Base-by-base conservation (phyloP, 2,888 invertebrate genomes). In the Ophion ventricosus region DNA sequence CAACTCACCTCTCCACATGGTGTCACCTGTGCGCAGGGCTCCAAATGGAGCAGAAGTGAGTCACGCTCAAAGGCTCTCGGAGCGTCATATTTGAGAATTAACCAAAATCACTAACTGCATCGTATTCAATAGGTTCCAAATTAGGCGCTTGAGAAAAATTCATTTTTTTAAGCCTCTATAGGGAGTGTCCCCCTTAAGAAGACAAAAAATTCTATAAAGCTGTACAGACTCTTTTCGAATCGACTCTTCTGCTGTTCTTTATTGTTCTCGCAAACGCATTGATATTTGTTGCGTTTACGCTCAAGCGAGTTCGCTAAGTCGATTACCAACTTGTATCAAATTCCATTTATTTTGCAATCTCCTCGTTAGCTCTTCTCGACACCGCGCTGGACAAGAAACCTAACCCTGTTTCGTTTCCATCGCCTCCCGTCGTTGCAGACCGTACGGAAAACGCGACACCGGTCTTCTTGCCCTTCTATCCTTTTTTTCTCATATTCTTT, bases 281-380 rank as follows among this genome's bases (percentile, higher is more conserved):
- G 66, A 43, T 69, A 49, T 63, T 11, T 14, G 56, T 72, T 57
- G 57, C 29, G 35, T 57, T 74, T 29, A 43, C 57, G 49, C 11
- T 10, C 57, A 43, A 54, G 70, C 35, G 67, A 84, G 73, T 64
- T 79, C 23, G 59, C 74, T 43, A 43, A 80, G 75, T 82, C 61
- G 73, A 74, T 75, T 69, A 69, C 61, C 69, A 72, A 82, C 74
- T 87, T 76, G 80, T 83, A 84, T 87, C 75, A 72, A 84, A 85
- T 87, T 78, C 82, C 80, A 74, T 67, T 74, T 67, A 70, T 78
- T 80, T 81, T 80, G 80, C 79, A 67, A 82, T 80, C 82, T 66
- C 75, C 80, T 84, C 80, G 83, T 83, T 83, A 80, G 80, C 67
- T 43, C 72, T 70, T 57, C 72, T 75, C 63, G 83, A 79, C 75